These are phyloP conservation scores for Machaerirhynchus nigripectus DNA, from an alignment of 2,113 vertebrate species.

Conservation along the genomic window DNA sequence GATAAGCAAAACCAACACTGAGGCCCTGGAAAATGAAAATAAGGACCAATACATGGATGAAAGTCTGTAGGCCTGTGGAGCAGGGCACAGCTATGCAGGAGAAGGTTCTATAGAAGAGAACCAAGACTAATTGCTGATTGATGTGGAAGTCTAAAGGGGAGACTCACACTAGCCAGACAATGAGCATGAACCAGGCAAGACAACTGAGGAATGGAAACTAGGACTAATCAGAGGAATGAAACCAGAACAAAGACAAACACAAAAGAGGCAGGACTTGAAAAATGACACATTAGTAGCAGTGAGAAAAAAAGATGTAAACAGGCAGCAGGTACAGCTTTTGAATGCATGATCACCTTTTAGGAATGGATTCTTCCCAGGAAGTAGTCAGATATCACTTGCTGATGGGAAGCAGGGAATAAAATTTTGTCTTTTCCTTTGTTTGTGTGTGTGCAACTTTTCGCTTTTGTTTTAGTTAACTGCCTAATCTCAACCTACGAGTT, in stretches of 20 bases:
- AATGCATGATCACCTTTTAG: background rate
- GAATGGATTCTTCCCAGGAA: background rate
- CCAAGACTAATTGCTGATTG: background rate
- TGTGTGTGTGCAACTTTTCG: rapidly evolving
- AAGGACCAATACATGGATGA: background rate
- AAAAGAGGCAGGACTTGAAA: background rate
- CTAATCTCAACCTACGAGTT: background rate
- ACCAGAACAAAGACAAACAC: background rate
- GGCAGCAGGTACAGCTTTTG: background rate
- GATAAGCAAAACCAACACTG: background rate
- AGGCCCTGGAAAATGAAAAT: background rate
- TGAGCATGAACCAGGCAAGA: background rate
- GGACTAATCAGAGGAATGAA: background rate
- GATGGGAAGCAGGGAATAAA: background rate
- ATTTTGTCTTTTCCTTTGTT: background rate
- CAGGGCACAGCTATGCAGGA: background rate
- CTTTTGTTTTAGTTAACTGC: background rate
- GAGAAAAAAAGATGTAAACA: background rate
- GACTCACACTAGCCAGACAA: background rate
- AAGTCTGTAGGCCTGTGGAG: background rate
- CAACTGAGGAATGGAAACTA: background rate
- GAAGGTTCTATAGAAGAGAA: background rate
- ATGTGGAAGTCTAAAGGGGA: background rate
- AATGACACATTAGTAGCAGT: background rate
- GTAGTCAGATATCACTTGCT: background rate